These are phyloP conservation scores for Apamea epomidion DNA, from an alignment of 2,888 invertebrate genomes.

Conservation along the genomic window DNA sequence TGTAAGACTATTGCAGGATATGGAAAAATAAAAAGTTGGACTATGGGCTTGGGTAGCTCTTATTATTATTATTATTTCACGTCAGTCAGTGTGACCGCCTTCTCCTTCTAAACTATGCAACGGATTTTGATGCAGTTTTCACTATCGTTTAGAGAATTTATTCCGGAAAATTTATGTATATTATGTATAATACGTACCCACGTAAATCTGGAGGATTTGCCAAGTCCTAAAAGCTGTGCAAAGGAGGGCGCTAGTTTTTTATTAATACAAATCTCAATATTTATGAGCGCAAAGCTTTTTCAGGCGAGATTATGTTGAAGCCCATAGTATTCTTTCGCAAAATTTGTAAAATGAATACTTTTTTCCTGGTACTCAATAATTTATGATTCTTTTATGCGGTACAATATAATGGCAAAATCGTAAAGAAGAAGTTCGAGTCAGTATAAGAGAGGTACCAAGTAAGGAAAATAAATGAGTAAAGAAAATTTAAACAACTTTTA, in stretches of 20 bases:
- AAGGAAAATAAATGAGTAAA: not conserved
- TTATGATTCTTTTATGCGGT: constrained; percentile 38
- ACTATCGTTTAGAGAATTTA: not conserved
- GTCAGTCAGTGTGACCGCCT: not conserved
- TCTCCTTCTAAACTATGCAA: not conserved
- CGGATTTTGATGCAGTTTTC: not conserved
- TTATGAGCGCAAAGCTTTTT: constrained; percentile 39
- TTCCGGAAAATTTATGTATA: not conserved
- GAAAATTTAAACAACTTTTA: constrained; percentile 6
- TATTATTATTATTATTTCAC: too few relatives aligned
- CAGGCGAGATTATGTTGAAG: constrained; percentile 12
- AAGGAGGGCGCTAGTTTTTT: not conserved
- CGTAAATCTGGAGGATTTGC: not conserved
- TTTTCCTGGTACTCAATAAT: constrained; percentile 39
- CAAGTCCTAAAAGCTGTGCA: not conserved
- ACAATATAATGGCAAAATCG: constrained; percentile 26
- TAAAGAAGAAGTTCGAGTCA: constrained; percentile 15
- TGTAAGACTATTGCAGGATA: too few relatives aligned
- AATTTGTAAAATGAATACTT: constrained; percentile 28
- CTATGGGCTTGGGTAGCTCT: too few relatives aligned
- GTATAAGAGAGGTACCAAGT: not conserved
- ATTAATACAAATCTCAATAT: constrained; percentile 34
- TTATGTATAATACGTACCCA: not conserved
- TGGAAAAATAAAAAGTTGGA: too few relatives aligned
- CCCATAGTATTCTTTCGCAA: constrained; percentile 25